A percentile compares a stretch with the other conserved stretches of the same genome.
Evolutionary conservation across 2,113 vertebrate genomes (phyloP).

Genomic region (Pipra filicauda): DNA sequence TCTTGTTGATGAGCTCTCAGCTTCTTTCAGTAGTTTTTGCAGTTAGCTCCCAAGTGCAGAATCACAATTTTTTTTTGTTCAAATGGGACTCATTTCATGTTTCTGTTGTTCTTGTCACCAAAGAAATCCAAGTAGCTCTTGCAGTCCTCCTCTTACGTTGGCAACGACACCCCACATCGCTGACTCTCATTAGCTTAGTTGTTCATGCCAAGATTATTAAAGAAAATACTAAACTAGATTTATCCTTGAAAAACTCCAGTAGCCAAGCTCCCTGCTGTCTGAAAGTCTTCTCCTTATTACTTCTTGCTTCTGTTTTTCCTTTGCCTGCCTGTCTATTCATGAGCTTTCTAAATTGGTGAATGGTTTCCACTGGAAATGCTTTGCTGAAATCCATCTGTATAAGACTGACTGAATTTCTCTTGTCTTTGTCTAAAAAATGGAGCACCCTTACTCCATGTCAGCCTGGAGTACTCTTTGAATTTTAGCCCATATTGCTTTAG

Average conservation of each 20-base stretch:
- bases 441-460: background rate
- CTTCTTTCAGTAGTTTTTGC: background rate
- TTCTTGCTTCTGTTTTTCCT: background rate
- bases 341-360: background rate
- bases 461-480: background rate
- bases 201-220: background rate
- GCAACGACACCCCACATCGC: background rate
- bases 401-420: background rate
- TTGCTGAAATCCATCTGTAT: background rate
- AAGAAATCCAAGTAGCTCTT: background rate
- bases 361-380: background rate
- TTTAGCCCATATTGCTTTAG: background rate
- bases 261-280: background rate
- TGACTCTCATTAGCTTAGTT: background rate
- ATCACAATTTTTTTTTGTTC: background rate
- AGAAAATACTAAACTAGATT: slow-evolving; percentile 1
- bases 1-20: slow-evolving; percentile 14
- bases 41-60: background rate
- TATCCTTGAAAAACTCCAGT: background rate
- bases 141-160: background rate
- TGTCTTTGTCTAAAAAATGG: background rate
- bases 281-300: background rate
- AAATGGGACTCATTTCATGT: background rate
- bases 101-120: background rate
- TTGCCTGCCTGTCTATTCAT: background rate